Percentiles rank a stretch among this genome's conserved stretches.
Conservation (phyloP, 2,888 invertebrate species). For the Plebejus melissa region DNA sequence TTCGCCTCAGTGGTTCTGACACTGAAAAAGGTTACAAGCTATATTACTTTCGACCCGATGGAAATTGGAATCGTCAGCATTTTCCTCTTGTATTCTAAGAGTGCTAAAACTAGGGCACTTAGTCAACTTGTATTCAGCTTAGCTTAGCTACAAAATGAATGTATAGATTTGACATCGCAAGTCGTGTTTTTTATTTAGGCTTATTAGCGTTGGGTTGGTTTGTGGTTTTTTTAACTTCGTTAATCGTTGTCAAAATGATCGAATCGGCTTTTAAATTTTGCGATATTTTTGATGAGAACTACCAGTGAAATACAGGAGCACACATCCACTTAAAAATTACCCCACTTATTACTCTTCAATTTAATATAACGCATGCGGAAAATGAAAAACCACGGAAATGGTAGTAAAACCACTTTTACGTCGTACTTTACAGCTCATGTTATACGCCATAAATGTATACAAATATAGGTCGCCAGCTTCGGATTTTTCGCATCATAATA, state of each 20-base stretch:
- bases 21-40: background rate
- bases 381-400: constrained; percentile 24
- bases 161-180: background rate
- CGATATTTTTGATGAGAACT: background rate
- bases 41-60: constrained; percentile 2
- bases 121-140: background rate
- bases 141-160: background rate
- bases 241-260: background rate
- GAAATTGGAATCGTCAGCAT: background rate
- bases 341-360: constrained; percentile 18
- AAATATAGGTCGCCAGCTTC: background rate
- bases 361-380: constrained; percentile 26
- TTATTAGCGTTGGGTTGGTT: too few relatives aligned
- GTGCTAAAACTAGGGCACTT: background rate
- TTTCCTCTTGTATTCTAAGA: background rate
- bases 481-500: constrained; percentile 9
- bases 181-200: too few relatives aligned
- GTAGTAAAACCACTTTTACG: constrained; percentile 20
- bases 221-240: too few relatives aligned
- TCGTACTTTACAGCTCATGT: constrained; percentile 15
- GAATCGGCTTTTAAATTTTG: background rate
- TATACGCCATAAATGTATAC: constrained; percentile 14
- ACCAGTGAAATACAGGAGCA: background rate
- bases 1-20: background rate
- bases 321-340: background rate